Evolutionary conservation across 2,113 vertebrate genomes (phyloP).

Genomic region (Oplegnathus fasciatus): DNA sequence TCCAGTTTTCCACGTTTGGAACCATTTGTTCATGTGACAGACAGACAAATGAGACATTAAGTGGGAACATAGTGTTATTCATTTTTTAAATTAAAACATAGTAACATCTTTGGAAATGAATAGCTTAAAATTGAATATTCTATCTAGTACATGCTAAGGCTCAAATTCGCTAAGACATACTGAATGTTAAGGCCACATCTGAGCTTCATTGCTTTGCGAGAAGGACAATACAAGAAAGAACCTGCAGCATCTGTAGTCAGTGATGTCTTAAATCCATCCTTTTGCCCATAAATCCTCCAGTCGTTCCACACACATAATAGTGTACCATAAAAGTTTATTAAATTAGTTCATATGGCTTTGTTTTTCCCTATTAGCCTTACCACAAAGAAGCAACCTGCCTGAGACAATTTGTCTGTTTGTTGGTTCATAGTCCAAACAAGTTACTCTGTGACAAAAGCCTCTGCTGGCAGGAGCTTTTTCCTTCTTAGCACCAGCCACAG

Average conservation of each 20-base stretch:
- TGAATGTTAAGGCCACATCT: conserved; percentile 55
- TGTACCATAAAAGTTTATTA: neutral
- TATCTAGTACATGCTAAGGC: conserved; percentile 31
- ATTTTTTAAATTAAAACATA: conserved; percentile 45
- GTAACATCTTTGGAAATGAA: neutral
- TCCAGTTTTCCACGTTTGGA: neutral
- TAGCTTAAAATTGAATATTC: conserved; percentile 49
- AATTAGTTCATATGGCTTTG: conserved; percentile 57
- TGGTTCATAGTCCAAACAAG: neutral
- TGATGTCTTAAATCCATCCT: neutral
- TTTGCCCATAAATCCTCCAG: neutral
- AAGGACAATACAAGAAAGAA: neutral
- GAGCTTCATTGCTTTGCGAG: neutral
- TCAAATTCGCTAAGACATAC: conserved; percentile 22
- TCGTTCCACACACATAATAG: no score
- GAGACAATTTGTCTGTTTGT: neutral
- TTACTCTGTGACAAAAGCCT: neutral
- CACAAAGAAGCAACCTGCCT: neutral
- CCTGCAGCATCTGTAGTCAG: neutral
- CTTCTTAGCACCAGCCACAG: neutral
- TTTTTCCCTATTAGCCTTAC: neutral
- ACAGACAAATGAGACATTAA: neutral
- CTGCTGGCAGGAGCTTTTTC: neutral
- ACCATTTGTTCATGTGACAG: neutral
- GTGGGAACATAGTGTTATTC: conserved; percentile 11